Percentiles rank a stretch among this genome's conserved stretches.
phyloP scores from a whole-genome alignment of 2,888 invertebrate genomes.

The Andrena bicolor region DNA sequence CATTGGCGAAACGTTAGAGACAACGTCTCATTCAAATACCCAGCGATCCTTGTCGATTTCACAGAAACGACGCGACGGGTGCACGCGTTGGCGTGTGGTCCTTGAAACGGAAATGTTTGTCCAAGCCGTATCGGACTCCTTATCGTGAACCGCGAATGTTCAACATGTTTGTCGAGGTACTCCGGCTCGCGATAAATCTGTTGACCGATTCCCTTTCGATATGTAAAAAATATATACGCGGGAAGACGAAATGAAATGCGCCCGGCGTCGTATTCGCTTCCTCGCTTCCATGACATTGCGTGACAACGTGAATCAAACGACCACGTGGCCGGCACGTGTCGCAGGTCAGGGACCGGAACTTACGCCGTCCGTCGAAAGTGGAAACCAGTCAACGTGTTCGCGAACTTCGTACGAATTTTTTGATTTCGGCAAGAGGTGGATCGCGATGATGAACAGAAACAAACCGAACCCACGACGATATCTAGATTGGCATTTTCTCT shows the following conservation, averaged over 20 bases:
- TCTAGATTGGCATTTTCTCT: background rate
- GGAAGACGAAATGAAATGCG: conserved; percentile 10
- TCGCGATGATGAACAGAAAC: background rate
- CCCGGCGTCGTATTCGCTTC: conserved; percentile 7
- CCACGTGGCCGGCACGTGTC: conserved; percentile 77
- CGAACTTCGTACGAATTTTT: conserved; percentile 19
- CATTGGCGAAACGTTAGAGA: conserved; percentile 24
- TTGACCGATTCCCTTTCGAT: conserved; percentile 55
- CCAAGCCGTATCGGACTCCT: conserved; percentile 18
- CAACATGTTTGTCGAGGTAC: conserved; percentile 52
- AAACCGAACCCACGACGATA: background rate
- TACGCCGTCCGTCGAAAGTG: conserved; percentile 47
- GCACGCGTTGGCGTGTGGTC: background rate
- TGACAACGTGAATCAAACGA: conserved; percentile 76
- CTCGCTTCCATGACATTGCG: conserved; percentile 70
- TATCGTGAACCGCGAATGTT: conserved; percentile 55
- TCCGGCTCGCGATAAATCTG: conserved; percentile 41
- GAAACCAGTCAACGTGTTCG: conserved; percentile 11
- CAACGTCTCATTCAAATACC: conserved; percentile 48
- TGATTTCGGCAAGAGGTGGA: background rate
- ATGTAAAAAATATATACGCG: conserved; percentile 6
- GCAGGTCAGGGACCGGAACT: conserved; percentile 72
- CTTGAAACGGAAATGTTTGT: conserved; percentile 35
- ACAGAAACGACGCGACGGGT: background rate
- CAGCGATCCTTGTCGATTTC: conserved; percentile 15